A percentile compares a stretch with the other conserved stretches of the same genome.
These are phyloP conservation scores for Sakesphorus luctuosus DNA, from an alignment of 2,113 vertebrate species.

Conservation along the genomic window DNA sequence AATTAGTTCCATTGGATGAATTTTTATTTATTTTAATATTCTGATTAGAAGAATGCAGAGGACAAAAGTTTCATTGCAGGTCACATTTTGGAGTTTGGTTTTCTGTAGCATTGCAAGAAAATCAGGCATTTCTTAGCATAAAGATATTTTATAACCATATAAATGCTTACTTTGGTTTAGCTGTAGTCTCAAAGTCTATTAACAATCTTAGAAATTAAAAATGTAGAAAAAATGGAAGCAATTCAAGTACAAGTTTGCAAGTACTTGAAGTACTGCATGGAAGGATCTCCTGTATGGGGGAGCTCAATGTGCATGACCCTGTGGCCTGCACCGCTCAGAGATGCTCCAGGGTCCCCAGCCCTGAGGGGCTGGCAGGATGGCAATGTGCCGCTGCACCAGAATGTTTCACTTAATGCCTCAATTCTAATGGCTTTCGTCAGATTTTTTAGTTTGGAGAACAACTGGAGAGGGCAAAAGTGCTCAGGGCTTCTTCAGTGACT, in stretches of 20 bases:
- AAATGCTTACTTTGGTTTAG: neutral
- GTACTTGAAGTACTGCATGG: neutral
- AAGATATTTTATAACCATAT: neutral
- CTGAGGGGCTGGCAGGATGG: neutral
- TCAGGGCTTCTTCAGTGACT: neutral
- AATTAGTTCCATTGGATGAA: neutral
- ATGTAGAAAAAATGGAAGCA: neutral
- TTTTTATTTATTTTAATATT: constrained; percentile 21
- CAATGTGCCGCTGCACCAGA: neutral
- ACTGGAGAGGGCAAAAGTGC: neutral
- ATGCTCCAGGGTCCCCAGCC: neutral
- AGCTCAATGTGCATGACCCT: rapidly evolving
- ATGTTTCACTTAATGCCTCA: neutral
- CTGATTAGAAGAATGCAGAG: neutral
- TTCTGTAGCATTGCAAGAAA: neutral
- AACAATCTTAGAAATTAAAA: neutral
- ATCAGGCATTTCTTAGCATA: neutral
- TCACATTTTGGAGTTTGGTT: neutral
- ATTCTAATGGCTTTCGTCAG: neutral
- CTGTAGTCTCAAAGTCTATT: neutral
- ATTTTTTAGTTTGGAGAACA: neutral
- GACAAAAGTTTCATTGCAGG: neutral
- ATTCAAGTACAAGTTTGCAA: neutral
- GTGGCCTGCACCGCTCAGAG: rapidly evolving
- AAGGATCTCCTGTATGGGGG: rapidly evolving